Evolutionary conservation across 2,888 invertebrate genomes (phyloP).

Genomic region (Dorcus hopei): DNA sequence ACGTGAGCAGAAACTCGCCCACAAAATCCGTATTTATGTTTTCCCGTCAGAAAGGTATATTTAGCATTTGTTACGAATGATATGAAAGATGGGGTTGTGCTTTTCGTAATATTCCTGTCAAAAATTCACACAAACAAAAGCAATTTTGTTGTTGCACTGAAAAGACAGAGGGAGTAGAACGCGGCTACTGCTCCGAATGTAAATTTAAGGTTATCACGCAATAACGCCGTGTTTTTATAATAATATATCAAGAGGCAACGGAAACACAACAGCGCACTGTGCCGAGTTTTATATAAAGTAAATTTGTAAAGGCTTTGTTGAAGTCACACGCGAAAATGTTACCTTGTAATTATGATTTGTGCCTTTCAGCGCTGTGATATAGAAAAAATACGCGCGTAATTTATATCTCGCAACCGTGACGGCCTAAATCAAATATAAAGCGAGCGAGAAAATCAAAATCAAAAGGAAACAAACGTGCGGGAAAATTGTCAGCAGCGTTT

Average conservation of each 20-base stretch:
- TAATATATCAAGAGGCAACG: neutral
- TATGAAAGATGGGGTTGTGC: neutral
- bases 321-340: conserved; percentile 2
- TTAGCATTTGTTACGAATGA: neutral
- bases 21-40: too few species aligned
- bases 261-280: neutral
- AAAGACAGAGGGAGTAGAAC: neutral
- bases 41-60: neutral
- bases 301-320: neutral
- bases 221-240: conserved; percentile 1
- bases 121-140: neutral
- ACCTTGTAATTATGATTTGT: neutral
- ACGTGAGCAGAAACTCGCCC: too few species aligned
- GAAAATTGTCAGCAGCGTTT: too few species aligned
- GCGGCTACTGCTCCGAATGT: neutral
- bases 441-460: too few species aligned
- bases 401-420: too few species aligned
- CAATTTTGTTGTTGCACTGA: neutral
- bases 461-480: too few species aligned
- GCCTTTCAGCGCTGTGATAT: neutral
- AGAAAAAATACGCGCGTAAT: too few species aligned
- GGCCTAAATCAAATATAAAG: too few species aligned
- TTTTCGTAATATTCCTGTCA: conserved; percentile 1
- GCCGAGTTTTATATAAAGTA: conserved; percentile 1
- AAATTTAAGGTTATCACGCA: conserved; percentile 3